Evolutionary conservation across 1,140 invertebrate species (phyloP), one percentile per base, ranked within the genome.

Genomic region (Drosophila bocqueti): DNA sequence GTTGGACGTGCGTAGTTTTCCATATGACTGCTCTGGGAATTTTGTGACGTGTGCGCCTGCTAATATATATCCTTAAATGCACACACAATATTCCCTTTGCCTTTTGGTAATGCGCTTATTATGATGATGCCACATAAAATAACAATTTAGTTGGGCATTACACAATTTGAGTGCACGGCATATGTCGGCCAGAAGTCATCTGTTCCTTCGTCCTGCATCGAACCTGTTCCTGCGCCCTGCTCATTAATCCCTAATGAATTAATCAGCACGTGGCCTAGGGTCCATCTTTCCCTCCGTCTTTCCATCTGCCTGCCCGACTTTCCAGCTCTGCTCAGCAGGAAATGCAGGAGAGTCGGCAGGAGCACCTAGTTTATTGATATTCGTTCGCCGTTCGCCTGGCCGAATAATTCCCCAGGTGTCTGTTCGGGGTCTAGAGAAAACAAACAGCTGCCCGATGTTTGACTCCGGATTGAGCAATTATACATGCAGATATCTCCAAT

Each of bases 41-140:
- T 72, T 50, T 21, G 54, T 72, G 45, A 59, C 66, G 65, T 72
- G 69, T 59, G 69, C 16, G 66, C n/a, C 45, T 50, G 66, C 67
- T 61, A 73, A 72, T 72, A 60, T 40, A 72, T 73, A 59, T 73
- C 46, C 67, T 60, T 60, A 38, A 81, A 60, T 61, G 65, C 62
- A 52, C 76, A 54, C 52, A 60, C 47, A 52, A 61, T 60, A 67
- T 47, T 61, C 64, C 60, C 55, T 59, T 47, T 65, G 68, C 62
- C 79, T 71, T 73, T 68, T 81, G 64, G 63, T 90, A 90, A 90
- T 90, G 76, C 86, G 85, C 85, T 90, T 90, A 90, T 90, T 90
- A 90, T 89, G 82, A 79, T 90, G 82, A 79, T 90, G 82, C 75
- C 85, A 90, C 85, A 90, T 90, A 90, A 90, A 90, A 90, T 90